A percentile compares a stretch with the other conserved stretches of the same genome.
Evolutionary conservation across 2,888 invertebrate species (phyloP).

Genomic region (Lycia hirtaria): DNA sequence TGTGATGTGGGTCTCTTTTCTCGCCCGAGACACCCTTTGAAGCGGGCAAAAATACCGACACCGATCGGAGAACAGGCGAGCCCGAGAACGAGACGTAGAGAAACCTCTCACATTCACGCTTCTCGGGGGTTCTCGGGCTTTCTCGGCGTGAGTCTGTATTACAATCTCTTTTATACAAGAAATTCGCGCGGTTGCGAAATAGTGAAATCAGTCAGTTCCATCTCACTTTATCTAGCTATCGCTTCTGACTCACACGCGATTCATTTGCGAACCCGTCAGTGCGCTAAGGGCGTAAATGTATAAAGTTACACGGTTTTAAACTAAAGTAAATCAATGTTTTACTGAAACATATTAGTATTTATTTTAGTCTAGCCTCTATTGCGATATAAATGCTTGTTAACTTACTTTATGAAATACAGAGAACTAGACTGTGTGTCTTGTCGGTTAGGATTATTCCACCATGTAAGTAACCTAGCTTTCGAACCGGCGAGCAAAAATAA

Average conservation of each 20-base stretch:
- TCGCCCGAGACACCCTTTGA: too few relatives aligned
- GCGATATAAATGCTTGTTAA: slow-evolving; percentile 19
- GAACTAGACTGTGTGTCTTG: slow-evolving; percentile 18
- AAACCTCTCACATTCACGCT: too few relatives aligned
- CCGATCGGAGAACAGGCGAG: too few relatives aligned
- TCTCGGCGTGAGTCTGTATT: too few relatives aligned
- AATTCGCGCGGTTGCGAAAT: neutral
- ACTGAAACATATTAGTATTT: slow-evolving; percentile 18
- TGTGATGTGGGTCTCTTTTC: too few relatives aligned
- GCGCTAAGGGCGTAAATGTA: neutral
- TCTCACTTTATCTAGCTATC: neutral
- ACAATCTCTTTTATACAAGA: neutral
- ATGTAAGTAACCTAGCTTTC: slow-evolving; percentile 14
- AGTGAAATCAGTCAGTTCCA: neutral
- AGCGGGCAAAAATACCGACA: too few relatives aligned
- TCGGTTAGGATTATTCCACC: slow-evolving; percentile 12
- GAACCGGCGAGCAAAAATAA: slow-evolving; percentile 21
- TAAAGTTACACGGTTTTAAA: slow-evolving; percentile 7
- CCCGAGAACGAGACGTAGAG: too few relatives aligned
- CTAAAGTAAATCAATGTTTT: slow-evolving; percentile 3
- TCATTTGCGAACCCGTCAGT: neutral
- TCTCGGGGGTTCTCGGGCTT: too few relatives aligned
- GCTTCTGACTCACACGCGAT: neutral
- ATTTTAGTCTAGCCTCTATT: slow-evolving; percentile 15
- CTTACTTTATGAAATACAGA: slow-evolving; percentile 19